A percentile compares a stretch with the other conserved stretches of the same genome.
Conservation (phyloP, 2,797 vertebrate species). For the Falco novaeseelandiae region DNA sequence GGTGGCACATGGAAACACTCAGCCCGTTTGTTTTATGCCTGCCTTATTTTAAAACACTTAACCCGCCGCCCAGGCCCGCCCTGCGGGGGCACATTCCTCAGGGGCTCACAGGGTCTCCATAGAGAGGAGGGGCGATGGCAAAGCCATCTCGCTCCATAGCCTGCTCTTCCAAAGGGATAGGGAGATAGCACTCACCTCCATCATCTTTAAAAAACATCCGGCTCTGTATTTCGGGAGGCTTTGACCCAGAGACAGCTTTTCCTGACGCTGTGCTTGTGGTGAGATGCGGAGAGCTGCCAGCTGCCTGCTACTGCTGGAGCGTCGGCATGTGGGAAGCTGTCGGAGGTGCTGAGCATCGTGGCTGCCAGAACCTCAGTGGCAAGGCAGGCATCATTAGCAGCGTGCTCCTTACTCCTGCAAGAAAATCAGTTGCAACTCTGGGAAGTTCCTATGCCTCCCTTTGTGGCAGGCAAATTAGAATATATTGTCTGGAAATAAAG, state of each 20-base stretch:
- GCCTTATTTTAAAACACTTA: constrained; percentile 3
- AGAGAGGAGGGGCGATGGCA: background rate
- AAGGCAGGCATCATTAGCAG: background rate
- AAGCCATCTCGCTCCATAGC: background rate
- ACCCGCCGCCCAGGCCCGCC: background rate
- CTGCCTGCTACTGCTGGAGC: background rate
- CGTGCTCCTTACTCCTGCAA: background rate
- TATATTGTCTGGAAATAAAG: background rate
- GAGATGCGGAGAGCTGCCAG: fast-evolving
- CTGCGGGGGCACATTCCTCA: background rate
- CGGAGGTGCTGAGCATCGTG: background rate
- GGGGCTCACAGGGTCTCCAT: background rate
- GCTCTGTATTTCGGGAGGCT: background rate
- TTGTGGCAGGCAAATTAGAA: background rate
- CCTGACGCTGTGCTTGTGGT: background rate
- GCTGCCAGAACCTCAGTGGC: background rate
- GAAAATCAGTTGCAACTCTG: background rate
- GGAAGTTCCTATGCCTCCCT: background rate
- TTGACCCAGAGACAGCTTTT: background rate
- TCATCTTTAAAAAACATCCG: background rate
- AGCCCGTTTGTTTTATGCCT: background rate
- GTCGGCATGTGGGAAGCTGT: background rate
- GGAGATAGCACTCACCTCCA: background rate
- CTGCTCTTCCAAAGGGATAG: background rate
- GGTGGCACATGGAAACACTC: background rate